Evolutionary conservation across 2,888 invertebrate genomes (phyloP), one percentile per base, ranked within the genome.

Genomic region (Amblyjoppa proteus): DNA sequence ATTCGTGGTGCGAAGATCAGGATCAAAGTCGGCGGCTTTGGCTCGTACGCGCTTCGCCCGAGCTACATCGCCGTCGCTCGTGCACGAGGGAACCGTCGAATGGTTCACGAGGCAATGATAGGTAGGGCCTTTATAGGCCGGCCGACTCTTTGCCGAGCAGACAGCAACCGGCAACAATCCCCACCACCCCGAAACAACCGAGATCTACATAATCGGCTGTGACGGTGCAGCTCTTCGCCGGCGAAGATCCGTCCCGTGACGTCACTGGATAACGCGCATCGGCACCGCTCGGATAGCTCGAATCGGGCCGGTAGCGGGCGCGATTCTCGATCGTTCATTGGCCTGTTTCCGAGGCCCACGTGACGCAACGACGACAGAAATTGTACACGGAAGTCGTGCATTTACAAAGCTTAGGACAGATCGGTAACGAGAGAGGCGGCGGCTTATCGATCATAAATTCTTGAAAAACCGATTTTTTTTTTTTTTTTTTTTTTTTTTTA

Each of bases 81-180:
- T 66, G 88, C 84, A 87, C 89, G 88, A 89, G 89, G 89, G 90
- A 89, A 89, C 90, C 88, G 88, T 88, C 80, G 87, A 92, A 91
- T 92, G 91, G 81, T 78, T 78, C 86, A 85, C 85, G 85, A 85
- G 81, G 81, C 85, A 85, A 87, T 81, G 89, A 88, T 89, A 91
- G 91, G 90, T 88, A 92, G 81, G 90, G 64, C 87, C 85, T 79
- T 71, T 71, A 74, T 81, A 79, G 78, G 82, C 77, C 73, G 81
- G 64, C 82, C 31, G 64, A 58, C 58, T 58, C 58, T 56, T 56
- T 81, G 83, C 58, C 84, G 70, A 73, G 53, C 41, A n/a, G 53
- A 20, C 20, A 56, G n/a, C 16, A 58, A 58, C 41, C 38, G 41
- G n/a, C 11, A 61, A 38, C 56, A 9, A 25, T 58, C 73, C 68